A percentile compares a stretch with the other conserved stretches of the same genome.
phyloP scores from a whole-genome alignment of 1,140 invertebrate genomes.

The Drosophila pseudoananassae region DNA sequence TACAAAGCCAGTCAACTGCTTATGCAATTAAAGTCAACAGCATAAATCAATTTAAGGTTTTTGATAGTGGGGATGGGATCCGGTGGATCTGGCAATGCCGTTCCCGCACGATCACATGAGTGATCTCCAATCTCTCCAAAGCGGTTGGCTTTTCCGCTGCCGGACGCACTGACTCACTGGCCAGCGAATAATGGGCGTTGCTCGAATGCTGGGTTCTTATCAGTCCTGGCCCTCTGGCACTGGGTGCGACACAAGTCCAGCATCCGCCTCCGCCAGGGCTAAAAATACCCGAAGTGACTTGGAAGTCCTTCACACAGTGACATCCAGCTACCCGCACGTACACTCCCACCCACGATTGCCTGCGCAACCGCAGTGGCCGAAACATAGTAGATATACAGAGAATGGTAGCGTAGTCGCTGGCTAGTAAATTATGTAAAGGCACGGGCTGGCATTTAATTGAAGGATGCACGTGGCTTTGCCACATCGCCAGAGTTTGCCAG shows the following conservation, averaged over 20 bases:
- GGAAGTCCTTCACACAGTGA: slow-evolving; percentile 61
- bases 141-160: slow-evolving; percentile 30
- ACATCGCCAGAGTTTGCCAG: neutral
- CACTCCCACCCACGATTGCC: slow-evolving; percentile 17
- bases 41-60: slow-evolving; percentile 57
- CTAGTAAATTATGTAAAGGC: slow-evolving; percentile 39
- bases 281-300: slow-evolving; percentile 46
- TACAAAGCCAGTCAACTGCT: slow-evolving; percentile 47
- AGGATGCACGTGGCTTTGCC: neutral
- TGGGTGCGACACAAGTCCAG: slow-evolving; percentile 6
- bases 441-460: neutral
- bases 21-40: slow-evolving; percentile 67
- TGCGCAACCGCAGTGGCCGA: slow-evolving; percentile 66
- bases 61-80: slow-evolving; percentile 23
- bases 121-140: slow-evolving; percentile 20
- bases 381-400: slow-evolving; percentile 59
- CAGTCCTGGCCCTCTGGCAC: slow-evolving; percentile 23
- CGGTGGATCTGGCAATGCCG: slow-evolving; percentile 34
- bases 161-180: slow-evolving; percentile 22
- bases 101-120: slow-evolving; percentile 45
- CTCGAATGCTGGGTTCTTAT: slow-evolving; percentile 39
- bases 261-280: slow-evolving; percentile 32
- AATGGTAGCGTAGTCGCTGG: slow-evolving; percentile 20
- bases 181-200: slow-evolving; percentile 46
- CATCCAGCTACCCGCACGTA: slow-evolving; percentile 27